Conservation (phyloP, 2,888 invertebrate genomes). For the Drosophila infuscata region DNA sequence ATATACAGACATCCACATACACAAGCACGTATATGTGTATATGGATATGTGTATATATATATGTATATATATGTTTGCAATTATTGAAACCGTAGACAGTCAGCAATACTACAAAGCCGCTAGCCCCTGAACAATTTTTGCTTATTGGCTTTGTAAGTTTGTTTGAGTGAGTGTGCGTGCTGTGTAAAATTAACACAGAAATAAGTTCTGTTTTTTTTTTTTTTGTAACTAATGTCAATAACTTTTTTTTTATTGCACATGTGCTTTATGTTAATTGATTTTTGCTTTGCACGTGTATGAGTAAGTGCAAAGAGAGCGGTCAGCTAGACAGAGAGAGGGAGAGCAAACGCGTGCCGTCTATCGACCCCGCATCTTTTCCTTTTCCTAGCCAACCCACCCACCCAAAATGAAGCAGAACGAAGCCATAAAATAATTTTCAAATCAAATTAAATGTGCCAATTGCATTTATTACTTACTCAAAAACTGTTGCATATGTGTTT, state of each 20-base stretch:
- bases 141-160: slow-evolving; percentile 29
- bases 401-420: slow-evolving; percentile 29
- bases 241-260: slow-evolving; percentile 60
- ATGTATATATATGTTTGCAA: slow-evolving; percentile 30
- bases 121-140: slow-evolving; percentile 25
- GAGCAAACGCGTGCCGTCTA: slow-evolving; percentile 46
- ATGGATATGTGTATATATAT: slow-evolving; percentile 21
- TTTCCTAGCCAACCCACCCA: slow-evolving; percentile 27
- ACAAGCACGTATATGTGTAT: slow-evolving; percentile 6
- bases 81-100: slow-evolving; percentile 42
- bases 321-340: slow-evolving; percentile 29
- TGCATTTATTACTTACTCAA: slow-evolving; percentile 32
- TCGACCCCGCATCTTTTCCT: slow-evolving; percentile 50
- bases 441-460: slow-evolving; percentile 35
- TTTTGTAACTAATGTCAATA: slow-evolving; percentile 17
- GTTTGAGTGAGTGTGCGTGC: slow-evolving; percentile 12
- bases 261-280: slow-evolving; percentile 72
- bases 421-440: slow-evolving; percentile 55
- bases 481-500: slow-evolving; percentile 17
- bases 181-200: slow-evolving; percentile 27
- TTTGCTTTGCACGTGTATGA: slow-evolving; percentile 61
- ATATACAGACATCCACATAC: neutral
- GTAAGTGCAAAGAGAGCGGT: slow-evolving; percentile 54
- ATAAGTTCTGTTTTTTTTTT: neutral
- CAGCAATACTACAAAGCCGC: slow-evolving; percentile 36